phyloP scores from a whole-genome alignment of 2,797 vertebrate genomes.

The Macropus fuliginosus region DNA sequence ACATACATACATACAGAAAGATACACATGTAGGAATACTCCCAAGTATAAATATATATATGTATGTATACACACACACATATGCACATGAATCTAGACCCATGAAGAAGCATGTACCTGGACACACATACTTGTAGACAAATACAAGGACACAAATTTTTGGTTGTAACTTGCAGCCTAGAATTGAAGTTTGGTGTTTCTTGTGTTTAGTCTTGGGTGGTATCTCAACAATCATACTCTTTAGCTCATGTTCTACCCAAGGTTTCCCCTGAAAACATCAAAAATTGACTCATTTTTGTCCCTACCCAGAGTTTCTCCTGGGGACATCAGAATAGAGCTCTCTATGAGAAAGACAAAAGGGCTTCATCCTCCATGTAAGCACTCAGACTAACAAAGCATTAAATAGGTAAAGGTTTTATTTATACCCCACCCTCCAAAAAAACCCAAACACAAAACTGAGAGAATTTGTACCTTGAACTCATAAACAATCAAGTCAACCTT shows the following conservation, averaged over 20 bases:
- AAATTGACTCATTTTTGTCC: neutral
- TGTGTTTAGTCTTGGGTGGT: neutral
- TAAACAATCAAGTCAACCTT: neutral
- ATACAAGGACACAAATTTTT: neutral
- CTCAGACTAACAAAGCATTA: neutral
- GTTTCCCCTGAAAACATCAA: neutral
- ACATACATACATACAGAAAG: neutral
- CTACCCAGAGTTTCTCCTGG: neutral
- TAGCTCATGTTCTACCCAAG: neutral
- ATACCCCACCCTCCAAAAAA: too few relatives aligned
- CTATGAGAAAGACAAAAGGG: neutral
- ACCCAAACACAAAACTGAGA: neutral
- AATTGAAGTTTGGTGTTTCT: neutral
- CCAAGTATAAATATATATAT: neutral
- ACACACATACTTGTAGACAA: neutral
- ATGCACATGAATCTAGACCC: neutral
- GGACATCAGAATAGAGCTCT: neutral
- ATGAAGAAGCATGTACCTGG: neutral
- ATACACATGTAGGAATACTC: neutral
- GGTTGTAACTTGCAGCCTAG: neutral
- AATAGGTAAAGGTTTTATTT: too few relatives aligned
- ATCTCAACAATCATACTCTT: neutral
- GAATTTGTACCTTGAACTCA: neutral
- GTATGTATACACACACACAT: neutral
- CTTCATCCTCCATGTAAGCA: neutral